Conservation (phyloP, 1,140 invertebrate species). For the Drosophila suzukii region DNA sequence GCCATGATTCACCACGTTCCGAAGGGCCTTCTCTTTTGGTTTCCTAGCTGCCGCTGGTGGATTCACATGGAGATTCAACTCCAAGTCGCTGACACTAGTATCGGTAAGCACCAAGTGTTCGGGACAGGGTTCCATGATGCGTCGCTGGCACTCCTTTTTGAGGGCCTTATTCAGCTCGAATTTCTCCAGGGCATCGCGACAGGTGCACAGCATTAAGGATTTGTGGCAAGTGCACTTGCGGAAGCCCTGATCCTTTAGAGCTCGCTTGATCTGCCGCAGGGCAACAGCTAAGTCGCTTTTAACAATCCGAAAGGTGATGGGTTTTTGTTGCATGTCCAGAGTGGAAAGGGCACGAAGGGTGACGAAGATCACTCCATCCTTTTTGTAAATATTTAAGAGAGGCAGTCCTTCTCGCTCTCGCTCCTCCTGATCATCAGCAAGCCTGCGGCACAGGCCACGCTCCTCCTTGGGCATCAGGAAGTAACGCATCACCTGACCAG, state of each 20-base stretch:
- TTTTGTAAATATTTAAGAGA: constrained; percentile 63
- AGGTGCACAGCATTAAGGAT: constrained; percentile 63
- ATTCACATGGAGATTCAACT: constrained; percentile 68
- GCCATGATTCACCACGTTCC: constrained; percentile 17
- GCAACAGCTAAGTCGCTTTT: constrained; percentile 59
- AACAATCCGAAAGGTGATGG: constrained; percentile 71
- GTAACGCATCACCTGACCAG: constrained; percentile 67
- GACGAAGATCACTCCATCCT: constrained; percentile 60
- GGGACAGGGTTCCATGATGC: constrained; percentile 34
- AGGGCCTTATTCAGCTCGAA: constrained; percentile 49
- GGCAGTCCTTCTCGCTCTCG: constrained; percentile 18
- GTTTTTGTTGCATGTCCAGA: constrained; percentile 43
- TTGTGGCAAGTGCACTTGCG: constrained; percentile 72
- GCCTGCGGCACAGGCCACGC: constrained; percentile 21
- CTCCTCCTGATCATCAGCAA: not conserved
- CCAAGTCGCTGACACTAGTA: constrained; percentile 72
- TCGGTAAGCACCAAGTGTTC: constrained; percentile 69
- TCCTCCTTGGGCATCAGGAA: constrained; percentile 45
- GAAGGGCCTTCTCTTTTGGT: constrained; percentile 5
- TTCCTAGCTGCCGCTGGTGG: constrained; percentile 41
- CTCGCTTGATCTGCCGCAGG: constrained; percentile 45
- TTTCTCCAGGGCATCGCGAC: constrained; percentile 59
- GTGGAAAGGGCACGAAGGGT: constrained; percentile 52
- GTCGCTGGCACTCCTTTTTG: constrained; percentile 38
- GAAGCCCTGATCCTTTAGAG: constrained; percentile 65